Conservation (phyloP, 2,888 invertebrate species). For the Metalampra italica region DNA sequence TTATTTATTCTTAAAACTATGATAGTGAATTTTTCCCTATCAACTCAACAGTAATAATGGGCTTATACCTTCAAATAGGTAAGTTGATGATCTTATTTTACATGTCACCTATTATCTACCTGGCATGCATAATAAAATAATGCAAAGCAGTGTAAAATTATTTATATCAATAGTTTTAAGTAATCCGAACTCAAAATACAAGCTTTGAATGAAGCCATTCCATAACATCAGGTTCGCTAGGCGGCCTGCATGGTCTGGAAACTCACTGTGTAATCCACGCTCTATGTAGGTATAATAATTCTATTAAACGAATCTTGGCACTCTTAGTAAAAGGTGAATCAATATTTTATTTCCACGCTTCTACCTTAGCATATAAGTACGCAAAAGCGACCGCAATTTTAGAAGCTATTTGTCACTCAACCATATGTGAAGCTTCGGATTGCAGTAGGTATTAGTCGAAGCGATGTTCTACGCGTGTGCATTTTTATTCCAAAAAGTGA, state of each 20-base stretch:
- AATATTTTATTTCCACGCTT: conserved; percentile 36
- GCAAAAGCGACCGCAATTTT: conserved; percentile 63
- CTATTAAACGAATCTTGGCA: conserved; percentile 60
- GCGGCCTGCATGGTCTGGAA: conserved; percentile 51
- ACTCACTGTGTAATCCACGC: conserved; percentile 60
- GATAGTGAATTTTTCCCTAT: not conserved
- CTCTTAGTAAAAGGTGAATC: conserved; percentile 29
- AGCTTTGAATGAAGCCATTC: conserved; percentile 75
- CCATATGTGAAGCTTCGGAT: conserved; percentile 60
- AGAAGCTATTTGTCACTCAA: conserved; percentile 61
- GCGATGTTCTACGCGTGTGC: conserved; percentile 75
- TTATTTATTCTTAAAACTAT: not conserved
- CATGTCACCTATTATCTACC: conserved; percentile 65
- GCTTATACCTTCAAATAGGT: conserved; percentile 3
- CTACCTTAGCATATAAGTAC: conserved; percentile 64
- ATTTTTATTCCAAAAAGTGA: conserved; percentile 69
- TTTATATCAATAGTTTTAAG: conserved; percentile 36
- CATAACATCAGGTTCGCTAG: conserved; percentile 56
- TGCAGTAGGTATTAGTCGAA: conserved; percentile 61
- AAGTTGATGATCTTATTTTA: conserved; percentile 39
- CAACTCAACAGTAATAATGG: not conserved
- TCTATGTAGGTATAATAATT: conserved; percentile 56
- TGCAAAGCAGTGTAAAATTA: conserved; percentile 73
- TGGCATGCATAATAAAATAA: conserved; percentile 74
- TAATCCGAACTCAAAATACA: conserved; percentile 63